phyloP scores from a whole-genome alignment of 1,140 invertebrate species.

The Dendrolimus kikuchii region DNA sequence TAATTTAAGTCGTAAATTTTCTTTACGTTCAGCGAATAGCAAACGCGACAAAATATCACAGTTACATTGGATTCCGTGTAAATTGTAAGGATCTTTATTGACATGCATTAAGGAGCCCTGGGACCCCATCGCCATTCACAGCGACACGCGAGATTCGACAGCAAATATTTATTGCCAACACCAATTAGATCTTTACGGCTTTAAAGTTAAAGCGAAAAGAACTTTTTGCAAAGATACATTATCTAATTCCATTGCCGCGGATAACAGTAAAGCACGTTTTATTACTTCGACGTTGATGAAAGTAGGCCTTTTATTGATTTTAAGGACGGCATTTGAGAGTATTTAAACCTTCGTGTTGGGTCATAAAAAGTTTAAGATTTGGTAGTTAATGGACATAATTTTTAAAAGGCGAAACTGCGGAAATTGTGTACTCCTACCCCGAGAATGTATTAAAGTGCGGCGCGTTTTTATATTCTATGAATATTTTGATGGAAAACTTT shows the following conservation, averaged over 20 bases:
- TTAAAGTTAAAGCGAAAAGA: conserved; percentile 30
- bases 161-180: conserved; percentile 46
- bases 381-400: conserved; percentile 30
- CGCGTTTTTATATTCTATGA: conserved; percentile 5
- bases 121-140: conserved; percentile 40
- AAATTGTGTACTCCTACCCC: conserved; percentile 8
- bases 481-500: conserved; percentile 8
- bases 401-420: conserved; percentile 22
- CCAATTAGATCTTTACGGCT: conserved; percentile 47
- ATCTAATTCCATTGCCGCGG: conserved; percentile 53
- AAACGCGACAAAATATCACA: conserved; percentile 25
- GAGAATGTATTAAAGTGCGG: conserved; percentile 8
- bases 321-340: conserved; percentile 55
- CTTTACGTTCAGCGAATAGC: too few relatives aligned
- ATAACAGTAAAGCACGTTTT: conserved; percentile 64
- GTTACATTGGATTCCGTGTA: conserved; percentile 20
- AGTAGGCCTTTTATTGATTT: conserved; percentile 66
- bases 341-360: conserved; percentile 50
- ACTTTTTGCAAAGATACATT: conserved; percentile 52
- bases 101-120: conserved; percentile 40
- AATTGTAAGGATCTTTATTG: conserved; percentile 38
- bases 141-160: conserved; percentile 25
- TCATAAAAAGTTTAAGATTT: conserved; percentile 42
- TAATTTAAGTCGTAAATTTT: too few relatives aligned
- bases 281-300: conserved; percentile 58